Percentiles rank a stretch among this genome's conserved stretches.
Conservation (phyloP, 2,888 invertebrate species). For the Bembecia ichneumoniformis region DNA sequence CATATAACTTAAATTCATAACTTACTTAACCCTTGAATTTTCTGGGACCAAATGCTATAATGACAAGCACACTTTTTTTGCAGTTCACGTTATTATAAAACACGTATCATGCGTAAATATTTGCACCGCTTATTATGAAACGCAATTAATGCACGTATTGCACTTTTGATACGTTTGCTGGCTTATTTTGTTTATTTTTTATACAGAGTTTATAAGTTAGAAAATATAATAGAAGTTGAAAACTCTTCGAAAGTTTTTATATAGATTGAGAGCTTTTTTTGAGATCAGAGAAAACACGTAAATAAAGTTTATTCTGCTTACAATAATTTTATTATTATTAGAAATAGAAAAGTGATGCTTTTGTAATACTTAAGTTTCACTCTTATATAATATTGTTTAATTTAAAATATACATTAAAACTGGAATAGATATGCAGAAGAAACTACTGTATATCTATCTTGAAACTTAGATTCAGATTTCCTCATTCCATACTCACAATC, state of each 20-base stretch:
- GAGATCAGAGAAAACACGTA: no score
- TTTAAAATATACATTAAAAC: no score
- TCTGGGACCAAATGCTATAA: neutral
- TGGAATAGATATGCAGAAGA: no score
- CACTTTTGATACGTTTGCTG: constrained; percentile 50
- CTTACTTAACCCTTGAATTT: constrained; percentile 5
- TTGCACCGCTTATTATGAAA: constrained; percentile 65
- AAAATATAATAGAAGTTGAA: no score
- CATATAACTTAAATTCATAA: neutral
- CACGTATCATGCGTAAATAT: constrained; percentile 43
- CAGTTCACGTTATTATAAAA: constrained; percentile 5
- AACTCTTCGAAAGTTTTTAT: no score
- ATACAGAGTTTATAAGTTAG: neutral
- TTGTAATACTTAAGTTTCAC: neutral
- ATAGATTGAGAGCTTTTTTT: no score
- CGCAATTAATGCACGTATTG: constrained; percentile 56
- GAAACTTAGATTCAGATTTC: no score
- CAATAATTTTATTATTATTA: neutral
- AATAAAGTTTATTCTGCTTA: no score
- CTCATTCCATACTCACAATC: no score
- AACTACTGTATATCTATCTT: no score
- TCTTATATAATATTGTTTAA: neutral
- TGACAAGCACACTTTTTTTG: constrained; percentile 1
- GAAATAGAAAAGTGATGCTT: no score
- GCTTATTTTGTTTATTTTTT: constrained; percentile 45